These are phyloP conservation scores for Drosophila testacea DNA, from an alignment of 2,888 invertebrate species.

Conservation along the genomic window DNA sequence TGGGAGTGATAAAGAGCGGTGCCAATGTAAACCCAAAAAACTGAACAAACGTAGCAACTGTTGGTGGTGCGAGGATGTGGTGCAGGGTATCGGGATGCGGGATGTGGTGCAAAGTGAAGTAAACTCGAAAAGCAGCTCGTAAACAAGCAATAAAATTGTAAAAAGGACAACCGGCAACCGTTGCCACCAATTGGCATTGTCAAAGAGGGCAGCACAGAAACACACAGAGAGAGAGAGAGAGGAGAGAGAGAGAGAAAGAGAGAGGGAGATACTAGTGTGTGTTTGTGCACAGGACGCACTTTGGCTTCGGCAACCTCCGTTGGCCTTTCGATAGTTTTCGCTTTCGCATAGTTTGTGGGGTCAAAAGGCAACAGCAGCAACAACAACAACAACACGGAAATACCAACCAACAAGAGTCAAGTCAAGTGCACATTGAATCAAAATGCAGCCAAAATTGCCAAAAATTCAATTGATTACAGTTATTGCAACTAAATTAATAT, in stretches of 20 bases:
- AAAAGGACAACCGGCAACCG: conserved; percentile 76
- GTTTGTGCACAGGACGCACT: conserved; percentile 45
- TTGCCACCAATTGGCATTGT: conserved; percentile 76
- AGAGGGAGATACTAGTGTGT: neutral
- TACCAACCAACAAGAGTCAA: conserved; percentile 10
- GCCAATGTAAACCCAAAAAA: conserved; percentile 48
- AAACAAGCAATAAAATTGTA: conserved; percentile 81
- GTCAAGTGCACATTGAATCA: conserved; percentile 32
- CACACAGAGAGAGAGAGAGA: conserved; percentile 12
- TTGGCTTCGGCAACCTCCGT: conserved; percentile 43
- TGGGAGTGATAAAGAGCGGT: conserved; percentile 55
- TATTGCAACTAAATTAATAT: too few relatives aligned
- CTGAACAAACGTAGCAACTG: conserved; percentile 5
- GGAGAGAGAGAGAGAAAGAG: neutral
- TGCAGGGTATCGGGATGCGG: neutral
- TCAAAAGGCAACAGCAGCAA: conserved; percentile 19
- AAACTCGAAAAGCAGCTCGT: conserved; percentile 75
- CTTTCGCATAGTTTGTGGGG: conserved; percentile 58
- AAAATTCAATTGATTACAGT: neutral
- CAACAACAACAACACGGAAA: conserved; percentile 17
- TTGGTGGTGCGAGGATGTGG: neutral
- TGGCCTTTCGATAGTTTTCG: conserved; percentile 65
- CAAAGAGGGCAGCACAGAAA: conserved; percentile 47
- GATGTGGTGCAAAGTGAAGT: conserved; percentile 42
- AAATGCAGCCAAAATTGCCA: neutral